These are phyloP conservation scores for Tachuris rubrigastra DNA, from an alignment of 2,113 vertebrate genomes.

Conservation along the genomic window DNA sequence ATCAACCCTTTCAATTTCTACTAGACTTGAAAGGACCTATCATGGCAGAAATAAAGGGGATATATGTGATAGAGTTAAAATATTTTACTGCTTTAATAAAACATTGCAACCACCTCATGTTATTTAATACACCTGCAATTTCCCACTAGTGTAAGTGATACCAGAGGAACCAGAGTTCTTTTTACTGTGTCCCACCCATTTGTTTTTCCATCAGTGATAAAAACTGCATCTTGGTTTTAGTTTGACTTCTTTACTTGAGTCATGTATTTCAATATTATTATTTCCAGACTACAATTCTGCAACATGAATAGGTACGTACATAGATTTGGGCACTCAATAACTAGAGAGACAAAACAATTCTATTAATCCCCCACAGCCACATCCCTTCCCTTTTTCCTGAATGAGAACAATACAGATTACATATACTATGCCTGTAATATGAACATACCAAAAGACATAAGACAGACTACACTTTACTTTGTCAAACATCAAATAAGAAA, in stretches of 20 bases:
- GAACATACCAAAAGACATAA: not conserved
- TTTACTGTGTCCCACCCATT: not conserved
- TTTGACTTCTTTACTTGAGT: not conserved
- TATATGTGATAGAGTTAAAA: not conserved
- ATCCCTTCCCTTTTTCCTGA: not conserved
- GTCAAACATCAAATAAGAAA: not conserved
- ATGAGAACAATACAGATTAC: not conserved
- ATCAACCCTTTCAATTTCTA: not conserved
- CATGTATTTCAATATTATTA: not conserved
- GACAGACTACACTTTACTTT: not conserved
- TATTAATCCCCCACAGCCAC: not conserved
- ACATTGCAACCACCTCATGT: not conserved
- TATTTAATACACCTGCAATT: not conserved
- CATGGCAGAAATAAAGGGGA: not conserved
- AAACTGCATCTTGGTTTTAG: not conserved
- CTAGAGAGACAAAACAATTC: not conserved
- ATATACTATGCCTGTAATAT: not conserved
- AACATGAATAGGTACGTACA: not conserved
- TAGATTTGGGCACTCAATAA: not conserved
- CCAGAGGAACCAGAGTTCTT: not conserved
- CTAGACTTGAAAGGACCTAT: not conserved
- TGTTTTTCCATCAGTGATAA: not conserved
- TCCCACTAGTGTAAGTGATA: not conserved
- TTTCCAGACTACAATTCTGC: not conserved
- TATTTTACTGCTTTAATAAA: not conserved